Conservation (phyloP, 2,888 invertebrate species). For the Drepana falcataria region DNA sequence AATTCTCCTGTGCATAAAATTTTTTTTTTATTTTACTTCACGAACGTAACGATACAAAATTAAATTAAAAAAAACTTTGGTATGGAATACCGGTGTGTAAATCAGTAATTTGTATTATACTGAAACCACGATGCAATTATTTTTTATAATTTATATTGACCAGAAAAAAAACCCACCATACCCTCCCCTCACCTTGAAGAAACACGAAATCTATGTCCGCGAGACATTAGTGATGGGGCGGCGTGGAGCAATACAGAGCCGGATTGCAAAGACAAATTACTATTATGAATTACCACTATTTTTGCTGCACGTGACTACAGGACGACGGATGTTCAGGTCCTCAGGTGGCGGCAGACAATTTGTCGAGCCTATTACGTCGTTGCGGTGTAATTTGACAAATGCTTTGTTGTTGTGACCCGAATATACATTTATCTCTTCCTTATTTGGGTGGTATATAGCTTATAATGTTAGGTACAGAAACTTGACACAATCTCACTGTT, state of each 20-base stretch:
- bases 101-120: too few species aligned
- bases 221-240: constrained; percentile 57
- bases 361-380: constrained; percentile 32
- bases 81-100: too few species aligned
- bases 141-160: too few species aligned
- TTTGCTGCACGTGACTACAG: constrained; percentile 56
- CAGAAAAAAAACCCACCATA: background rate
- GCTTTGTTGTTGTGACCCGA: constrained; percentile 1
- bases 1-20: too few species aligned
- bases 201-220: constrained; percentile 56
- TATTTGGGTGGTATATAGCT: background rate
- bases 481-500: background rate
- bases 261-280: constrained; percentile 57
- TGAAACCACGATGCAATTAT: too few species aligned
- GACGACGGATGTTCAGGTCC: constrained; percentile 25
- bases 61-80: too few species aligned
- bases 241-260: constrained; percentile 43
- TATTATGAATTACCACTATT: constrained; percentile 48
- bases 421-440: too few species aligned
- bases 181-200: constrained; percentile 33
- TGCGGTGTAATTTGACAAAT: constrained; percentile 18
- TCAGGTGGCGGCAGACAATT: constrained; percentile 49
- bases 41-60: too few species aligned
- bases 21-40: too few species aligned
- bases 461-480: too few species aligned